Evolutionary conservation across 2,797 vertebrate genomes (phyloP).

Genomic region (Argyrosomus regius): DNA sequence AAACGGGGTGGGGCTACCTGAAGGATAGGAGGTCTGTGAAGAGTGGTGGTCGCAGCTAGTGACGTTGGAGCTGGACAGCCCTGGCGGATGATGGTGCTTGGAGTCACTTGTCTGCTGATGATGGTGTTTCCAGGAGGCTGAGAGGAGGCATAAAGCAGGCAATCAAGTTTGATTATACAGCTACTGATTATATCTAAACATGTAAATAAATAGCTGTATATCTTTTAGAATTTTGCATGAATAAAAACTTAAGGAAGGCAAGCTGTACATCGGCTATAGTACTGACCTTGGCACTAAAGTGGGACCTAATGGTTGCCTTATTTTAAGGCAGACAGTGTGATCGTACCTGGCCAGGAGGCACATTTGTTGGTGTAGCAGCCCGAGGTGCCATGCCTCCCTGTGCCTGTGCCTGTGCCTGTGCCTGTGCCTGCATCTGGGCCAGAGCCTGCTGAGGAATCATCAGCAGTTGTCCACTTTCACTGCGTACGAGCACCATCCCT

Average conservation of each 20-base stretch:
- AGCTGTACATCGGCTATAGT: neutral
- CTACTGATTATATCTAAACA: neutral
- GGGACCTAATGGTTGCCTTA: neutral
- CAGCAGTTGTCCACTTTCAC: conserved; percentile 94
- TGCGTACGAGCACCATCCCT: conserved; percentile 97
- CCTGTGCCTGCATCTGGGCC: conserved; percentile 92
- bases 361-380: conserved; percentile 89
- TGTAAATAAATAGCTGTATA: neutral
- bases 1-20: conserved; percentile 82
- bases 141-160: conserved; percentile 28
- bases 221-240: neutral
- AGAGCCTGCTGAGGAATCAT: conserved; percentile 97
- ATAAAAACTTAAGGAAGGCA: neutral
- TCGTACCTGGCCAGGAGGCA: conserved; percentile 91
- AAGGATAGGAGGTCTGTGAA: conserved; percentile 93
- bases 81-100: conserved; percentile 93
- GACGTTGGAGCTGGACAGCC: conserved; percentile 90
- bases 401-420: conserved; percentile 80
- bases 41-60: conserved; percentile 88
- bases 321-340: neutral
- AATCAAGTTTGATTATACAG: neutral
- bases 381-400: conserved; percentile 90
- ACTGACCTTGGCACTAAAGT: neutral
- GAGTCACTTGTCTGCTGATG: conserved; percentile 91
- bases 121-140: conserved; percentile 92